phyloP scores from a whole-genome alignment of 2,888 invertebrate genomes.

The Trilocha varians region DNA sequence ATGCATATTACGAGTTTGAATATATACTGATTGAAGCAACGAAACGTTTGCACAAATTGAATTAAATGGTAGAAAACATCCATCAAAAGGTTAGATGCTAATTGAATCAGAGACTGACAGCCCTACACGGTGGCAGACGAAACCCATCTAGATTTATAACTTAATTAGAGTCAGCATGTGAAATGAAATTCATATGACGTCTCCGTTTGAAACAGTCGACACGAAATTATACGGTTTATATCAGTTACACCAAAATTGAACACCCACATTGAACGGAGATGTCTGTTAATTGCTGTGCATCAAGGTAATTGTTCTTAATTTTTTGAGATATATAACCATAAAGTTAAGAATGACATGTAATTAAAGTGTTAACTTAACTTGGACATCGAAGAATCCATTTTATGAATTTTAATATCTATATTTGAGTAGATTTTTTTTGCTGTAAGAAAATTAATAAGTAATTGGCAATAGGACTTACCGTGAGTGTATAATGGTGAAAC shows the following conservation, averaged over 20 bases:
- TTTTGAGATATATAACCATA: too few species aligned
- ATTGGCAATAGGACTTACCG: conserved; percentile 56
- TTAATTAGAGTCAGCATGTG: conserved; percentile 3
- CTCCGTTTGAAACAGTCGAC: background rate
- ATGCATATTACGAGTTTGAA: too few species aligned
- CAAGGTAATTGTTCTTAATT: background rate
- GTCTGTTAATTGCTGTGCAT: background rate
- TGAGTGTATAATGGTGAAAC: conserved; percentile 76
- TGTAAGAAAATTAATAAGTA: background rate
- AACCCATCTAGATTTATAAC: background rate
- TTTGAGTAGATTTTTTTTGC: too few species aligned
- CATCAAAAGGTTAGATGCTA: too few species aligned
- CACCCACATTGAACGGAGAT: background rate
- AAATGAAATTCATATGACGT: background rate
- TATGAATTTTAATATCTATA: too few species aligned
- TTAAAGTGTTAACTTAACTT: too few species aligned
- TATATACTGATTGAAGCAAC: too few species aligned
- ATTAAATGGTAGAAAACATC: too few species aligned
- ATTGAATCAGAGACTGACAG: background rate
- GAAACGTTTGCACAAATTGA: too few species aligned
- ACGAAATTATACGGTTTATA: background rate
- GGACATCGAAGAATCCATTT: too few species aligned
- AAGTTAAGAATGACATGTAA: too few species aligned
- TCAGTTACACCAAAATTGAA: background rate
- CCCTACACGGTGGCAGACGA: background rate